Conservation (phyloP, 1,140 invertebrate species). For the Bombus difficillimus region DNA sequence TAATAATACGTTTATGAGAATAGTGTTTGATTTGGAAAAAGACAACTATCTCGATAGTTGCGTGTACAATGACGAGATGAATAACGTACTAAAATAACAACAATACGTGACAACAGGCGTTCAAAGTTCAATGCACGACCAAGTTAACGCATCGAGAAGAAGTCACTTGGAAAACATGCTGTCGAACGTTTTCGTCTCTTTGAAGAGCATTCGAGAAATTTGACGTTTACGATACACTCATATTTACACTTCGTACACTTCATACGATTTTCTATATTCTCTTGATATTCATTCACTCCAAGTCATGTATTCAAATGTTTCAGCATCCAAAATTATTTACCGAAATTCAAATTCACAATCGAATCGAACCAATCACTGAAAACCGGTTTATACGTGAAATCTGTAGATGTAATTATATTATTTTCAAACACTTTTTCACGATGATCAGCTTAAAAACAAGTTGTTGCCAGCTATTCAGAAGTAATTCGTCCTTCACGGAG, state of each 20-base stretch:
- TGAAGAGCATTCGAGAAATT: not conserved
- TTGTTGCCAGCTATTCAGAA: not conserved
- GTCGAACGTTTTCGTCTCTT: not conserved
- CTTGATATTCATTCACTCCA: not conserved
- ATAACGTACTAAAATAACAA: not conserved
- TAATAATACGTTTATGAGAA: not conserved
- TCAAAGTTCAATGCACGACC: conserved; percentile 35
- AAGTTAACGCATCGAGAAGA: not conserved
- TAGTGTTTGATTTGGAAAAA: not conserved
- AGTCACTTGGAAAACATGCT: not conserved
- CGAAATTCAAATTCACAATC: not conserved
- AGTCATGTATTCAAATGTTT: not conserved
- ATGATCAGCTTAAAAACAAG: not conserved
- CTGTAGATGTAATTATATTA: not conserved
- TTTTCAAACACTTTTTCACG: not conserved
- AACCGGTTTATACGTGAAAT: no score
- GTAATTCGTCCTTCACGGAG: not conserved
- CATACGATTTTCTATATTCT: not conserved
- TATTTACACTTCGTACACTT: not conserved
- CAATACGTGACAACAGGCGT: not conserved
- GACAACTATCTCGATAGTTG: not conserved
- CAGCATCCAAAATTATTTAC: not conserved
- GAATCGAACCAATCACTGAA: no score
- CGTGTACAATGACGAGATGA: not conserved
- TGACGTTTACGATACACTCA: not conserved